Base-by-base conservation (phyloP, 2,113 vertebrate species). In the Cathartes aura region DNA sequence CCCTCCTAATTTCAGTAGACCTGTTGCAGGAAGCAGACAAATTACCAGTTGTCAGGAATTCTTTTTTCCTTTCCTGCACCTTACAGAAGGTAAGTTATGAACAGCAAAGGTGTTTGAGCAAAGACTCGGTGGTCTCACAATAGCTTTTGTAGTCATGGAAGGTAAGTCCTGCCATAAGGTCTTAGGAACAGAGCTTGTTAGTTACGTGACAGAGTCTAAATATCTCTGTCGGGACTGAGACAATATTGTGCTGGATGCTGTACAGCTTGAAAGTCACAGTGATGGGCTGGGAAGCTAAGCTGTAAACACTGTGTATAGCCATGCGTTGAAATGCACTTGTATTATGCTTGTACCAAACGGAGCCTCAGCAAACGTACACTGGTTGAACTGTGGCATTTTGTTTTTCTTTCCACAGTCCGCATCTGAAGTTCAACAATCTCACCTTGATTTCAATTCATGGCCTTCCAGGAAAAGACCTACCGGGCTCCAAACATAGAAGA, bases 371-470 rank as follows among this genome's bases (percentile, higher is more conserved):
- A 87, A 18, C 23, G 47, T 45, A 14, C 15, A 9, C 27, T 43
- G 29, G 43, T 27, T 91, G 13, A 18, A 47, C 17, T 17, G 30
- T 34, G 29, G 62, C 42, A 5, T 66, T 92, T 94, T 96, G 47
- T 81, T 93, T 95, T 95, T 74, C 43, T 84, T 96, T 94, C 92
- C 79, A 15, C 87, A 99, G 99, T 87, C 99, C 99, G 6, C 99
- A 98, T 92, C 98, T 99, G 95, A 98, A 98, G 89, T 99, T 99
- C 98, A 99, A 98, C 98, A 99, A 99, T 89, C 98, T 99, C 89
- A 99, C 98, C 60, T 98, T 99, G 97, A 98, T 99, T 98, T 99
- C 99, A 43, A 98, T 98, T 11, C 98, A 98, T 2, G 99, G 99
- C 89, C 98, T 99, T 96, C 99, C 98, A 60, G 98, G 98, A 43